These are phyloP conservation scores for Pocillopora meandrina DNA, from an alignment of 92 coral and sea anemone genomes.

Conservation along the genomic window DNA sequence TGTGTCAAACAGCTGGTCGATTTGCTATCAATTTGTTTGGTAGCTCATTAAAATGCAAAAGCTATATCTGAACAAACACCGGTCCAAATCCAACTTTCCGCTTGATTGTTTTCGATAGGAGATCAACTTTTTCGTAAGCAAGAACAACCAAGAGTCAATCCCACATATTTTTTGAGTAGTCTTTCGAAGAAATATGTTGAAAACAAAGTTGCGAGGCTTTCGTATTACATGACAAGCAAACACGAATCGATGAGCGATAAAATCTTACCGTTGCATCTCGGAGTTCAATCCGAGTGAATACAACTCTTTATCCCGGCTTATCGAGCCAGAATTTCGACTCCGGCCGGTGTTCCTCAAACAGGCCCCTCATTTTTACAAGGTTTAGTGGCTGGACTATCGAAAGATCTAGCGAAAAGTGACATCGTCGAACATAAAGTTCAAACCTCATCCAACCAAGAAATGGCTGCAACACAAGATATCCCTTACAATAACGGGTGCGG, in stretches of 20 bases:
- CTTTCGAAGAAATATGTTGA: background rate
- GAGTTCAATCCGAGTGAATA: slow-evolving; percentile 19
- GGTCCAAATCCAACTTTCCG: background rate
- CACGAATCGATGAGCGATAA: slow-evolving; percentile 12
- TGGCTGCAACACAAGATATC: background rate
- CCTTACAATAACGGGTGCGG: slow-evolving; percentile 20
- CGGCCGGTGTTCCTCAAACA: background rate
- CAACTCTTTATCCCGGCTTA: slow-evolving; percentile 1
- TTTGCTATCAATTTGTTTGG: background rate
- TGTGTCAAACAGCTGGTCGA: background rate
- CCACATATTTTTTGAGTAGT: background rate
- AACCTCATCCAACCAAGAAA: background rate
- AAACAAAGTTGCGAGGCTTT: slow-evolving; percentile 12
- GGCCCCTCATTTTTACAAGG: background rate
- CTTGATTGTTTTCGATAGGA: background rate
- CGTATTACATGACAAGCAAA: slow-evolving; percentile 15
- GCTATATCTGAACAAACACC: background rate
- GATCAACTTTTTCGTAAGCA: background rate
- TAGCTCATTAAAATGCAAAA: slow-evolving; percentile 4
- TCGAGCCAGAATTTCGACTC: slow-evolving; percentile 12
- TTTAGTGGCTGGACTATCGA: background rate
- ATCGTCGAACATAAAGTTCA: background rate
- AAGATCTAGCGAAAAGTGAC: background rate
- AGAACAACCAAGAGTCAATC: background rate
- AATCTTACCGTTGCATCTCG: slow-evolving; percentile 42